A percentile compares a stretch with the other conserved stretches of the same genome.
Evolutionary conservation across 2,888 invertebrate species (phyloP).

Genomic region (Galeopsomyia nigrocyanea): DNA sequence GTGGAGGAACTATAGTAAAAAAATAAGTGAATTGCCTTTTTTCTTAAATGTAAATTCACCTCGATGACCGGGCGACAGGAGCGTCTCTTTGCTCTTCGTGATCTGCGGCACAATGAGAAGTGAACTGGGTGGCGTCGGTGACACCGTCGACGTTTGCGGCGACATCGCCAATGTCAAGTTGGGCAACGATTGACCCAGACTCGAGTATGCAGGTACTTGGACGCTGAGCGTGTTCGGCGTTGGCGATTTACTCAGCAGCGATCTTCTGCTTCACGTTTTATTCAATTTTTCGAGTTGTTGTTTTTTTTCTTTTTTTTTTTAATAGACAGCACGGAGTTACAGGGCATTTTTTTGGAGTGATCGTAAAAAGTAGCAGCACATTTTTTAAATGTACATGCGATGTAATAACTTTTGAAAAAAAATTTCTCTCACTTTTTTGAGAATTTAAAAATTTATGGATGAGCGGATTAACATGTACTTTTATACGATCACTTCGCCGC

Average conservation of each 20-base stretch:
- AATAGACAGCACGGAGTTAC: neutral
- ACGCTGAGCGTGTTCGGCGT: conserved; percentile 83
- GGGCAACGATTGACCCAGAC: conserved; percentile 84
- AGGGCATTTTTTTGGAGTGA: no score
- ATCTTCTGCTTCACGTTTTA: conserved; percentile 59
- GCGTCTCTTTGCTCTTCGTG: conserved; percentile 67
- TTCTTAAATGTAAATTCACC: conserved; percentile 58
- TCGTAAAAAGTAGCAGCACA: no score
- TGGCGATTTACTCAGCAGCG: conserved; percentile 68
- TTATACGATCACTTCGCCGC: no score
- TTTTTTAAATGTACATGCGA: no score
- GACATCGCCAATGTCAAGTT: conserved; percentile 74
- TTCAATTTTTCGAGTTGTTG: conserved; percentile 5
- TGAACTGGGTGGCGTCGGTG: conserved; percentile 67
- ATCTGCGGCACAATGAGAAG: conserved; percentile 69
- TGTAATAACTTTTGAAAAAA: no score
- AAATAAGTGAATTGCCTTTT: conserved; percentile 41
- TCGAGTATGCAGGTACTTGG: conserved; percentile 75
- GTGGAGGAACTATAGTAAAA: conserved; percentile 1
- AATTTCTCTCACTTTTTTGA: no score
- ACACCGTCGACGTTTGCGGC: conserved; percentile 66
- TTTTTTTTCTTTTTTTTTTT: neutral
- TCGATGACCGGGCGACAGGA: conserved; percentile 67
- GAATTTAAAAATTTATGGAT: no score
- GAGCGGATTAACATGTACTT: no score